Evolutionary conservation across 2,888 invertebrate genomes (phyloP), one percentile per base, ranked within the genome.

Genomic region (Folsomia manolachei): DNA sequence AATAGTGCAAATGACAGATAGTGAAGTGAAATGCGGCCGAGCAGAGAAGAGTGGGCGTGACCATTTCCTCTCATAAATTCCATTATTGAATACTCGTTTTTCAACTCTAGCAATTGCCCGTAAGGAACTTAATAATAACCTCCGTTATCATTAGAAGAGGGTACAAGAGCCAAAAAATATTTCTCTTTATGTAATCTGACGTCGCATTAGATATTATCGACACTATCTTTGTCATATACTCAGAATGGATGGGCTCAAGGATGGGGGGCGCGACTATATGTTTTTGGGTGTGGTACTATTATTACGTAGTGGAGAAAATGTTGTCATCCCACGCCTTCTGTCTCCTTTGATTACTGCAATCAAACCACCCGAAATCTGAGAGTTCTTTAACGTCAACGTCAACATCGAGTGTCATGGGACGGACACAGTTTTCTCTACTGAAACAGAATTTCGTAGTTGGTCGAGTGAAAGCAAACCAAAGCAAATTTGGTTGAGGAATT

Each of bases 1-100:
- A 56, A 56, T 56, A 21, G 56, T 56, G 56, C 19, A 56, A 19
- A 56, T 56, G 56, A 56, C 56, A 56, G 65, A 25, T 63, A 26
- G 63, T 19, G 21, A 25, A 39, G 39, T 14, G 39, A n/a, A n/a
- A n/a, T n/a, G n/a, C n/a, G n/a, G n/a, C n/a, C n/a, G 4, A 14
- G 39, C 39, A 39, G 39, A 39, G 39, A 14, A 39, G 39, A 39
- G 39, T 39, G 39, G 39, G 39, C 39, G 39, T 39, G 4, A 14
- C n/a, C 14, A 39, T 39, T 39, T 39, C 14, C 39, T 39, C 39
- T 39, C 39, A 39, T 39, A 39, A 39, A 39, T 39, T 39, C 14
- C 39, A 39, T 39, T 39, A 39, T 39, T 39, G 39, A 39, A 39
- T 39, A 39, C 39, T 39, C 14, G 39, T 39, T n/a, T n/a, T n/a